Evolutionary conservation across 1,140 invertebrate genomes (phyloP).

Genomic region (Macrobrachium nipponense): DNA sequence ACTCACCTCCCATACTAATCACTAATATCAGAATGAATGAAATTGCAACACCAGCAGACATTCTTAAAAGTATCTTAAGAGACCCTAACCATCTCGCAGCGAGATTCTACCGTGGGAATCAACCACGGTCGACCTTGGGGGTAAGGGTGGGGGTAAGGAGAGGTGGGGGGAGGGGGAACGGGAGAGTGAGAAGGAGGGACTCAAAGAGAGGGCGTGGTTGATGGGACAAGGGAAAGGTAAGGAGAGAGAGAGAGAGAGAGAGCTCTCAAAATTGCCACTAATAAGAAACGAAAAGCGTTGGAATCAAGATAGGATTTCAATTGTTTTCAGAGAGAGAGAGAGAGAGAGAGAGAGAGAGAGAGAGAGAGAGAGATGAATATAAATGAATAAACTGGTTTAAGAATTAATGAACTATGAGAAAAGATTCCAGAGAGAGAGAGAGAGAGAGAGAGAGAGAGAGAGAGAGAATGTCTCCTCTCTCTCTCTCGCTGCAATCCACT

Average conservation of each 20-base stretch:
- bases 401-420: neutral
- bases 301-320: neutral
- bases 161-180: neutral
- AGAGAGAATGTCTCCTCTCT: slow-evolving; percentile 22
- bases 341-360: neutral
- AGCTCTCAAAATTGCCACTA: too few relatives aligned
- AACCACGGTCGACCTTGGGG: too few relatives aligned
- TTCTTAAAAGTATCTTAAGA: too few relatives aligned
- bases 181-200: neutral
- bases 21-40: too few relatives aligned
- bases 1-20: too few relatives aligned
- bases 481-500: neutral
- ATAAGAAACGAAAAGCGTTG: neutral
- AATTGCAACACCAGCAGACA: too few relatives aligned
- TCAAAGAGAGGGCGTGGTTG: neutral
- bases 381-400: neutral
- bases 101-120: too few relatives aligned
- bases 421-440: neutral
- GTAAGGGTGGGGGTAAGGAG: neutral
- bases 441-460: slow-evolving; percentile 26
- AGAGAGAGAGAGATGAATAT: slow-evolving; percentile 1
- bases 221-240: neutral
- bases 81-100: too few relatives aligned
- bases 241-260: slow-evolving; percentile 9
- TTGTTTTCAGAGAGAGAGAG: neutral